Base-by-base conservation (phyloP, 2,113 vertebrate species). In the Hippocampus guttulatus region DNA sequence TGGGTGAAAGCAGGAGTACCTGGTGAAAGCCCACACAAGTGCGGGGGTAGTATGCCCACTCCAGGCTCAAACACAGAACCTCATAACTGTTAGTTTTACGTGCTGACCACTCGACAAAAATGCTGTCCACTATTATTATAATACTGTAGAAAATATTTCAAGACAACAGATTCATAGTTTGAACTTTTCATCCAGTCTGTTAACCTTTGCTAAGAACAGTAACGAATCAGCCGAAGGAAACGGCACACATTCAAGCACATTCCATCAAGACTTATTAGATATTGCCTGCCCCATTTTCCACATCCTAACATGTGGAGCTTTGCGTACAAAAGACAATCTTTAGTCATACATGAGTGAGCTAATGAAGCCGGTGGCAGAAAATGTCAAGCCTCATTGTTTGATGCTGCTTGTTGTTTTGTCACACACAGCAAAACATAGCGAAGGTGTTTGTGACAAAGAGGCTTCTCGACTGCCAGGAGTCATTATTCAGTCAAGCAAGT, bases 331-430 rank as follows among this genome's bases (percentile, higher is more conserved):
- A 65, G 43, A 65, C 64, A 65, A 65, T 47, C 23, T 65, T 65
- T 65, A 65, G 43, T 65, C 64, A 65, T 65, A 45, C 64, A 65
- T 27, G 64, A 65, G n/a, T 47, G 64, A 65, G 43, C 64, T 65
- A 65, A 65, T 65, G 64, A 65, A 65, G 41, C 64, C 64, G 2
- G 40, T 47, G 64, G 64, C 64, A 14, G 12, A 65, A 65, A 65
- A 65, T 47, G 64, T 65, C 64, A 65, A 25, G 43, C 14, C 43
- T 45, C 64, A 47, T 65, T 65, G 64, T 65, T 65, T 65, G 43
- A 65, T 65, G 43, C n/a, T 43, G 14, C 64, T 65, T 47, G 64
- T 65, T 65, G 43, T 65, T 65, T 47, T 65, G 64, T 65, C 41
- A 45, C 64, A 9, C 41, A 45, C 64, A 9, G 64, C n/a, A 47